Percentiles rank a stretch among this genome's conserved stretches.
phyloP scores from a whole-genome alignment of 2,888 invertebrate species.

The Campopleginae sp. region DNA sequence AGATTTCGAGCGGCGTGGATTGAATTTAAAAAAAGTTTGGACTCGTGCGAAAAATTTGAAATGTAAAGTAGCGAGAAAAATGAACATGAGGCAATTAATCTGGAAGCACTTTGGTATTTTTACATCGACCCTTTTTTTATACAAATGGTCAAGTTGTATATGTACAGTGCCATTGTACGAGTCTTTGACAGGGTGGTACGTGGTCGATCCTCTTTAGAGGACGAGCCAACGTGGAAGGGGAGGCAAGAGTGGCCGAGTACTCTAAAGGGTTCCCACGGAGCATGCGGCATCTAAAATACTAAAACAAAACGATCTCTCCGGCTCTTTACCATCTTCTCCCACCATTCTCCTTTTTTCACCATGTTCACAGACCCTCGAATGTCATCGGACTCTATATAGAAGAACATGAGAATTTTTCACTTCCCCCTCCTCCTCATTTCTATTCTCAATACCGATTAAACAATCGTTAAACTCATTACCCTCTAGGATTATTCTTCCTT shows the following conservation, averaged over 20 bases:
- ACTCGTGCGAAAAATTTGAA: background rate
- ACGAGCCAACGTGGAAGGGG: constrained; percentile 54
- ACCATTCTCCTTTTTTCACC: constrained; percentile 16
- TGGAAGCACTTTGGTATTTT: constrained; percentile 66
- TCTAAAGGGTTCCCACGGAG: constrained; percentile 81
- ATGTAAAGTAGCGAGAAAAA: constrained; percentile 39
- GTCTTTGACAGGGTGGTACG: constrained; percentile 45
- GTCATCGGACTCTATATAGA: constrained; percentile 67
- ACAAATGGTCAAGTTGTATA: constrained; percentile 62
- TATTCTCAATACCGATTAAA: constrained; percentile 74
- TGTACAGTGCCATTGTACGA: constrained; percentile 69
- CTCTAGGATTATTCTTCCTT: constrained; percentile 40
- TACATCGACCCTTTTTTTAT: constrained; percentile 20
- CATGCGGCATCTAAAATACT: constrained; percentile 80
- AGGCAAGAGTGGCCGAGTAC: constrained; percentile 69
- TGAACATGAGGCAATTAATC: constrained; percentile 65
- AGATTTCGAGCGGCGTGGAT: background rate
- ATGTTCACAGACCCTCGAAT: constrained; percentile 69
- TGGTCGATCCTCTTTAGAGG: constrained; percentile 33
- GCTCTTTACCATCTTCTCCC: constrained; percentile 57
- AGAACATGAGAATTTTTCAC: constrained; percentile 66
- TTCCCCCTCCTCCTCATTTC: constrained; percentile 47
- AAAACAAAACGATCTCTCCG: constrained; percentile 78
- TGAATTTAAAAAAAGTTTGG: background rate
- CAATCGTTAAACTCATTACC: constrained; percentile 69